A percentile compares a stretch with the other conserved stretches of the same genome.
Conservation (phyloP, 2,888 invertebrate genomes). For the Autographa pulchrina region DNA sequence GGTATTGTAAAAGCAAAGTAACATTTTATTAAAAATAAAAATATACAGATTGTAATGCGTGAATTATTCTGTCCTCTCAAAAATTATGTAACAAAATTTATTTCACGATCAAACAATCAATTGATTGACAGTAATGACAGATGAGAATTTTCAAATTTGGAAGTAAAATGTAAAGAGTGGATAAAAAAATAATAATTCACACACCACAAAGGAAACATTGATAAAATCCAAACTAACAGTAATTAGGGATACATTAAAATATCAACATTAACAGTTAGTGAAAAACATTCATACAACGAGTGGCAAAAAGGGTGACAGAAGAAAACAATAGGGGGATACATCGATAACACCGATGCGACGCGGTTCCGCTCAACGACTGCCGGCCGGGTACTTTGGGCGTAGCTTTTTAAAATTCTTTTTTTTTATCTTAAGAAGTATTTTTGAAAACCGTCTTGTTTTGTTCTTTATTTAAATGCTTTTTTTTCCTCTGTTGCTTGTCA, state of each 20-base stretch:
- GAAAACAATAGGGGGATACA: slow-evolving; percentile 84
- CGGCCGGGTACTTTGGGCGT: slow-evolving; percentile 87
- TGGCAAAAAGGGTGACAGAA: slow-evolving; percentile 86
- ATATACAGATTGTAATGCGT: slow-evolving; percentile 57
- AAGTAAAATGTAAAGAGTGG: background rate
- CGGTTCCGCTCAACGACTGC: slow-evolving; percentile 78
- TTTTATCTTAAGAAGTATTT: slow-evolving; percentile 35
- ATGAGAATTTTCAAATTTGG: background rate
- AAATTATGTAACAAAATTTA: background rate
- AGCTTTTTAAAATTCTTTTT: slow-evolving; percentile 52
- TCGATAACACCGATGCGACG: slow-evolving; percentile 88
- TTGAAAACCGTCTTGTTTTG: slow-evolving; percentile 12
- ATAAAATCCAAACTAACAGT: slow-evolving; percentile 65
- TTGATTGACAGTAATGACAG: background rate
- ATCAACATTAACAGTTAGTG: slow-evolving; percentile 90
- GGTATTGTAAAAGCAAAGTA: slow-evolving; percentile 44
- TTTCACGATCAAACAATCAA: background rate
- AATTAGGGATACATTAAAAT: slow-evolving; percentile 75
- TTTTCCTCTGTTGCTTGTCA: background rate
- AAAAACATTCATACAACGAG: slow-evolving; percentile 89
- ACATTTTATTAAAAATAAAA: slow-evolving; percentile 56
- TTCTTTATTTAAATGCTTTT: background rate
- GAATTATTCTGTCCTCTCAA: slow-evolving; percentile 53
- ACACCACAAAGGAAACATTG: slow-evolving; percentile 57
- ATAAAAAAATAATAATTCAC: slow-evolving; percentile 51